phyloP scores from a whole-genome alignment of 2,797 vertebrate genomes.

The Cetoscarus ocellatus region DNA sequence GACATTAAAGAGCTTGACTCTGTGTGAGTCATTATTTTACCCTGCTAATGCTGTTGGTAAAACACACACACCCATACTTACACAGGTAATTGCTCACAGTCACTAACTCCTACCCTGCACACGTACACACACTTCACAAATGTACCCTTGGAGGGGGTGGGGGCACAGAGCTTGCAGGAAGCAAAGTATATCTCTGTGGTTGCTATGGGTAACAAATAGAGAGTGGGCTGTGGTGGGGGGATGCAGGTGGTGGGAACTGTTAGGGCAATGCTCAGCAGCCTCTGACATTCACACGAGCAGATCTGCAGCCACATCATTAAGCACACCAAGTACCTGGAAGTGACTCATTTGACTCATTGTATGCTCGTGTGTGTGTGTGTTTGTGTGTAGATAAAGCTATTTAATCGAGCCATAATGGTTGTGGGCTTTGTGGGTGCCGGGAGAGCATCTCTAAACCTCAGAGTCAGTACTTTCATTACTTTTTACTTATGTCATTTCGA shows the following conservation, averaged over 20 bases:
- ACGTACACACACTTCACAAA: slow-evolving; percentile 25
- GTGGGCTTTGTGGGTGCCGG: slow-evolving; percentile 1
- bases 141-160: slow-evolving; percentile 26
- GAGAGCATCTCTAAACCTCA: background rate
- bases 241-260: slow-evolving; percentile 8
- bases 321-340: slow-evolving; percentile 59
- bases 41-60: slow-evolving; percentile 44
- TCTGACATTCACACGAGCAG: slow-evolving; percentile 39
- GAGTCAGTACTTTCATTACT: slow-evolving; percentile 17
- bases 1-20: slow-evolving; percentile 66
- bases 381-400: background rate
- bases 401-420: background rate
- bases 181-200: slow-evolving; percentile 73
- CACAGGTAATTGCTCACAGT: slow-evolving; percentile 23
- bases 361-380: background rate
- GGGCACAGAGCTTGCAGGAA: slow-evolving; percentile 41
- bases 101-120: slow-evolving; percentile 7
- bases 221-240: slow-evolving; percentile 30
- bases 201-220: slow-evolving; percentile 78
- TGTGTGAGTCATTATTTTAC: slow-evolving; percentile 66
- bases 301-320: slow-evolving; percentile 56
- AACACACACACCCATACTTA: slow-evolving; percentile 35
- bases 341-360: slow-evolving; percentile 49
- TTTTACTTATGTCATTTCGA: slow-evolving; percentile 16
- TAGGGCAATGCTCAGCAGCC: slow-evolving; percentile 46